These are phyloP conservation scores for Bombylius major DNA, from an alignment of 2,888 invertebrate species.

Conservation along the genomic window DNA sequence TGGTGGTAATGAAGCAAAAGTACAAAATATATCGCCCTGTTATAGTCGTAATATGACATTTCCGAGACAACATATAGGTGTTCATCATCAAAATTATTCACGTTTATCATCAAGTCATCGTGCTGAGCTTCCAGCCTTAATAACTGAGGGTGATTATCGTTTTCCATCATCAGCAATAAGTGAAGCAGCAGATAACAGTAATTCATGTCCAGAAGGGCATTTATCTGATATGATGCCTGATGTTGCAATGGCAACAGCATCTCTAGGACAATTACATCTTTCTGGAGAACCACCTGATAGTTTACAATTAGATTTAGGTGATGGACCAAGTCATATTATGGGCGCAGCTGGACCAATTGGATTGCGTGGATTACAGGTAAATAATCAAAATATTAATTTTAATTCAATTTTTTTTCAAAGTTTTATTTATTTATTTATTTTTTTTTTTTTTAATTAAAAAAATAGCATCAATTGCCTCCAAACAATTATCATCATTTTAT, in stretches of 20 bases:
- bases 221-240: constrained; percentile 79
- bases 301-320: constrained; percentile 69
- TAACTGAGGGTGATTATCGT: constrained; percentile 47
- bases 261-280: constrained; percentile 36
- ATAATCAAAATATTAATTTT: neutral
- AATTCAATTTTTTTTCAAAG: neutral
- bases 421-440: neutral
- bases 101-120: constrained; percentile 36
- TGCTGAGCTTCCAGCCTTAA: constrained; percentile 50
- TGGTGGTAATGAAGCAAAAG: constrained; percentile 20
- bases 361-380: constrained; percentile 32
- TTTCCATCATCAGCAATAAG: constrained; percentile 25
- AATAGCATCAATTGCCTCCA: constrained; percentile 32
- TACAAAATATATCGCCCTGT: constrained; percentile 35
- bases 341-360: constrained; percentile 29
- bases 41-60: constrained; percentile 52
- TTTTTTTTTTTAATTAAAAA: neutral
- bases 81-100: constrained; percentile 9
- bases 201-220: constrained; percentile 54
- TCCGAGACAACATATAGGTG: constrained; percentile 37
- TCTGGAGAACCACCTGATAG: constrained; percentile 33
- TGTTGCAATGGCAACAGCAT: constrained; percentile 82
- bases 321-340: constrained; percentile 57
- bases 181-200: constrained; percentile 22
- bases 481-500: constrained; percentile 34